Percentiles rank a stretch among this genome's conserved stretches.
These are phyloP conservation scores for Periphyllus acericola DNA, from an alignment of 2,888 invertebrate species.

Conservation along the genomic window DNA sequence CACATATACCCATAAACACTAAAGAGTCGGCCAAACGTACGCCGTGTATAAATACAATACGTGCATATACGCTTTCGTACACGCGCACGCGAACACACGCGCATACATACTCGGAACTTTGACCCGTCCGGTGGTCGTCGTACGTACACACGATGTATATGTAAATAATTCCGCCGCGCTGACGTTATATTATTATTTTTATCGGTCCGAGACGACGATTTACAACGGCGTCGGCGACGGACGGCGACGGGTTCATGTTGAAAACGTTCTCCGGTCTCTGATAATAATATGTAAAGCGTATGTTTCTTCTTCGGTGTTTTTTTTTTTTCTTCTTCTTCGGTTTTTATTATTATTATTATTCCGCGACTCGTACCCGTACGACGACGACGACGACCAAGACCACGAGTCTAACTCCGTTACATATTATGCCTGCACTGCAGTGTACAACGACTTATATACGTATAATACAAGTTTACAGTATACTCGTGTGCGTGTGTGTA, in stretches of 20 bases:
- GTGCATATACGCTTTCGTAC: not conserved
- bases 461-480: no score
- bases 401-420: not conserved
- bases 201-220: slow-evolving; percentile 47
- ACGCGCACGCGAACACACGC: not conserved
- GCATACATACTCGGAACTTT: slow-evolving; percentile 23
- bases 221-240: slow-evolving; percentile 42
- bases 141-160: slow-evolving; percentile 22
- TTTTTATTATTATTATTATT: not conserved
- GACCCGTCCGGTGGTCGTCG: slow-evolving; percentile 50
- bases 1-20: not conserved
- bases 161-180: slow-evolving; percentile 38
- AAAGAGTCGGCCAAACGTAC: not conserved
- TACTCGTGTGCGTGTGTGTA: no score
- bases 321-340: not conserved
- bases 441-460: not conserved
- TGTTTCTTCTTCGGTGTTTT: not conserved
- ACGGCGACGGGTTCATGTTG: slow-evolving; percentile 40
- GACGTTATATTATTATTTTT: slow-evolving; percentile 51
- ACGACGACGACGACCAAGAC: not conserved
- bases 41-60: not conserved
- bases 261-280: not conserved
- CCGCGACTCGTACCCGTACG: not conserved
- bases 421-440: not conserved
- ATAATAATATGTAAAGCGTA: slow-evolving; percentile 1